Evolutionary conservation across 2,888 invertebrate species (phyloP), one percentile per base, ranked within the genome.

Genomic region (Steromphala cineraria): DNA sequence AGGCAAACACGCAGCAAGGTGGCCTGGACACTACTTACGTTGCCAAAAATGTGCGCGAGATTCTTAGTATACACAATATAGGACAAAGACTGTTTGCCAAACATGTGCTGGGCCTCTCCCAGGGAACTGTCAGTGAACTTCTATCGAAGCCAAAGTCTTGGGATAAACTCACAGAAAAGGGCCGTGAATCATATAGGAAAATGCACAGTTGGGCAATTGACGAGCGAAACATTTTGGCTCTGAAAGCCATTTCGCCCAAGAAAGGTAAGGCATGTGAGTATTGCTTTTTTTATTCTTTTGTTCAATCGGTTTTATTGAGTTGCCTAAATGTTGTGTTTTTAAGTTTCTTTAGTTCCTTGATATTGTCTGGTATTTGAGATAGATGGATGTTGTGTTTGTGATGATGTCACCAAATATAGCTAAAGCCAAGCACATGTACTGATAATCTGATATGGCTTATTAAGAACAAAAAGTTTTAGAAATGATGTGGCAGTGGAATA

Each of bases 171-270:
- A 99, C 99, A 81, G 99, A 99, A 95, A 99, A 99, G 94, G 99
- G 99, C 53, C 95, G 99, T 80, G 99, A 99, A 95, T 99, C 99
- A 90, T 99, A 99, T 95, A 95, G 99, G 92, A 99, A 99, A 95
- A 99, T 99, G 98, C 98, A 99, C 94, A 98, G 98, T 91, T 99
- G 99, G 99, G 98, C 99, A 88, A 97, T 97, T 94, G 99, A 99
- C 95, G 98, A 99, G 93, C 96, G 97, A 92, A 98, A 99, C 91
- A 97, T 99, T 92, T 95, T 98, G 95, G 96, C 99, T 90, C 96
- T 99, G 94, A 99, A 99, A 95, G 97, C 98, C 88, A 96, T 99
- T 94, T 98, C 99, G 95, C 93, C 94, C 76, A 92, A 93, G 86
- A 94, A 93, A 91, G 93, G 93, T 92, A 83, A 85, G 87, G 81